A percentile compares a stretch with the other conserved stretches of the same genome.
Conservation (phyloP, 2,113 vertebrate genomes). For the Chaetodon trifascialis region DNA sequence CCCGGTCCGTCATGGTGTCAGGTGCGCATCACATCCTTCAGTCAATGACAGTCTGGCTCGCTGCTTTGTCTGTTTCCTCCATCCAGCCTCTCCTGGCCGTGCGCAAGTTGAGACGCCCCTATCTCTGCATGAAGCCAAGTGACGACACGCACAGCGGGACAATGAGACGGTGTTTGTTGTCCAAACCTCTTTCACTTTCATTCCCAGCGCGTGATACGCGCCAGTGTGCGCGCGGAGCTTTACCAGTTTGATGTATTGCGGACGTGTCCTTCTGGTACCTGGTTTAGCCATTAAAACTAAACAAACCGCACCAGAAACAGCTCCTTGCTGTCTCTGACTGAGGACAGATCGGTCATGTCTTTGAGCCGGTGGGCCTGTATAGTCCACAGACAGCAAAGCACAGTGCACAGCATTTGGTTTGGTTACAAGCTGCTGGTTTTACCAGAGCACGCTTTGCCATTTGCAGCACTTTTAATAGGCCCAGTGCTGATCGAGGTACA, state of each 20-base stretch:
- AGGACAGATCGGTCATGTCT: not conserved
- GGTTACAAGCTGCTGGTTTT: conserved; percentile 14
- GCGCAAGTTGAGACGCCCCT: conserved; percentile 23
- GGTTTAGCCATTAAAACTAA: not conserved
- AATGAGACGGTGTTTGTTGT: conserved; percentile 2
- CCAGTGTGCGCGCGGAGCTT: not conserved
- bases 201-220: not conserved
- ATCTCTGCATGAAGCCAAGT: conserved; percentile 37
- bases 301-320: not conserved
- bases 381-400: not conserved
- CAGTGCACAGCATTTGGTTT: not conserved
- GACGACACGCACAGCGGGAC: conserved; percentile 57
- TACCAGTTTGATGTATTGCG: not conserved
- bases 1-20: conserved; percentile 29
- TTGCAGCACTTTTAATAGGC: conserved; percentile 32
- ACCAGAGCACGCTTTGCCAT: conserved; percentile 11
- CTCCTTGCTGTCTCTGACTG: not conserved
- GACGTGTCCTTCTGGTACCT: not conserved
- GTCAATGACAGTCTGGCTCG: not conserved
- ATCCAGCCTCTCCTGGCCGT: conserved; percentile 7
- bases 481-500: conserved; percentile 1
- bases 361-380: not conserved
- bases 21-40: conserved; percentile 2
- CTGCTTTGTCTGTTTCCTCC: not conserved
- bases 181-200: conserved; percentile 34